Conservation (phyloP, 37 sponge, comb jelly and placozoan species). For the Halichondria panicea region DNA sequence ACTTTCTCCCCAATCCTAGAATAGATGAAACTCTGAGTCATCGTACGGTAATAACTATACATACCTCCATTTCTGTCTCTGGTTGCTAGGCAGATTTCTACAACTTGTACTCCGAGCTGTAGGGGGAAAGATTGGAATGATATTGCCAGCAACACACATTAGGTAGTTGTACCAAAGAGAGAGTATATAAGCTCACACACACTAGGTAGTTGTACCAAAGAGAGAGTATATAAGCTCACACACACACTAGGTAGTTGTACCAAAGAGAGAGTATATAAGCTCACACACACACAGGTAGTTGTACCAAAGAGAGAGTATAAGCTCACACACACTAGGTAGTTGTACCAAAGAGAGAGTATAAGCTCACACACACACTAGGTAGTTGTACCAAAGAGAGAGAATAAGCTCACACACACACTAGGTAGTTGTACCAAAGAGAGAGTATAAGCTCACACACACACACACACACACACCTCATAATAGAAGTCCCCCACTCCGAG, state of each 20-base stretch:
- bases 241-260: background rate
- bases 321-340: background rate
- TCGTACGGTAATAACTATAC: too few relatives aligned
- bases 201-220: background rate
- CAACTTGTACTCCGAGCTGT: slow-evolving; percentile 94
- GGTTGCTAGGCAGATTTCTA: slow-evolving; percentile 95
- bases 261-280: background rate
- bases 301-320: background rate
- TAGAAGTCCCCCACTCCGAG: slow-evolving; percentile 99
- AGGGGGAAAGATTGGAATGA: background rate
- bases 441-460: background rate
- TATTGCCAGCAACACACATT: background rate
- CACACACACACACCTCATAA: slow-evolving; percentile 75
- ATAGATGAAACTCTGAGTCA: too few relatives aligned
- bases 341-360: background rate
- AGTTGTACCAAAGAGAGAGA: background rate
- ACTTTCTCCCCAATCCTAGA: too few relatives aligned
- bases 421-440: background rate
- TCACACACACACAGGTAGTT: background rate
- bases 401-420: background rate
- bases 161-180: background rate
- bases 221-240: background rate
- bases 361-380: background rate
- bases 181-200: background rate
- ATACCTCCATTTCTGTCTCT: slow-evolving; percentile 92